phyloP scores from a whole-genome alignment of 2,888 invertebrate species.

The Fragum whitleyi region DNA sequence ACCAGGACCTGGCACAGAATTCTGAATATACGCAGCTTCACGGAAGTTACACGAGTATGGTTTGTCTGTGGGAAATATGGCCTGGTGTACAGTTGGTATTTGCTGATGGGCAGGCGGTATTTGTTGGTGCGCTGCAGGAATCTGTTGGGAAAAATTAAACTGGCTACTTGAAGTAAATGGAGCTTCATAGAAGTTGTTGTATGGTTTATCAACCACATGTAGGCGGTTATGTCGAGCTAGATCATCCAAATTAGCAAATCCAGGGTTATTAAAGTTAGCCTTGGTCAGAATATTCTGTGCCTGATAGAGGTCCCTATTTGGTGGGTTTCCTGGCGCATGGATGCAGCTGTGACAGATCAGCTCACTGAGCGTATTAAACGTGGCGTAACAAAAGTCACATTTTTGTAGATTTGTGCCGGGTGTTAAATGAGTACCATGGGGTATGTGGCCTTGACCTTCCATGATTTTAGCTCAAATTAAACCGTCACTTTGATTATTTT shows the following conservation, averaged over 20 bases:
- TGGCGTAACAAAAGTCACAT: slow-evolving; percentile 18
- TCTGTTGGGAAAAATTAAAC: slow-evolving; percentile 17
- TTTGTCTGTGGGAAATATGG: slow-evolving; percentile 12
- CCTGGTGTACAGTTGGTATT: neutral
- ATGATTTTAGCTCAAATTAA: neutral
- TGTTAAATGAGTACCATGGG: neutral
- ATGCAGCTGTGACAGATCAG: slow-evolving; percentile 24
- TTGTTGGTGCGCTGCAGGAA: slow-evolving; percentile 15
- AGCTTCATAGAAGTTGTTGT: slow-evolving; percentile 23
- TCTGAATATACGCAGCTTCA: slow-evolving; percentile 2
- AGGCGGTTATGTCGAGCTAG: neutral
- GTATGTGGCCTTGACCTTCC: slow-evolving; percentile 21
- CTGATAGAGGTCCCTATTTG: slow-evolving; percentile 13
- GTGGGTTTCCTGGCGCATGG: slow-evolving; percentile 18
- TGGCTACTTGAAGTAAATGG: slow-evolving; percentile 21
- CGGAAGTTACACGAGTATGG: slow-evolving; percentile 19
- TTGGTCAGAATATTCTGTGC: slow-evolving; percentile 12
- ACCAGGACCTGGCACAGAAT: neutral
- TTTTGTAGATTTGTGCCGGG: slow-evolving; percentile 14
- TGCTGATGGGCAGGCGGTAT: slow-evolving; percentile 22
- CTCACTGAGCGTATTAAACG: slow-evolving; percentile 4
- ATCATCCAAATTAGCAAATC: slow-evolving; percentile 14
- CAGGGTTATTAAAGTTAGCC: slow-evolving; percentile 20
- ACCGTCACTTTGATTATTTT: neutral
- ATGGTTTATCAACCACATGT: neutral